Percentiles rank a stretch among this genome's conserved stretches.
phyloP scores from a whole-genome alignment of 2,888 invertebrate genomes.

The Hirudinaria manillensis region DNA sequence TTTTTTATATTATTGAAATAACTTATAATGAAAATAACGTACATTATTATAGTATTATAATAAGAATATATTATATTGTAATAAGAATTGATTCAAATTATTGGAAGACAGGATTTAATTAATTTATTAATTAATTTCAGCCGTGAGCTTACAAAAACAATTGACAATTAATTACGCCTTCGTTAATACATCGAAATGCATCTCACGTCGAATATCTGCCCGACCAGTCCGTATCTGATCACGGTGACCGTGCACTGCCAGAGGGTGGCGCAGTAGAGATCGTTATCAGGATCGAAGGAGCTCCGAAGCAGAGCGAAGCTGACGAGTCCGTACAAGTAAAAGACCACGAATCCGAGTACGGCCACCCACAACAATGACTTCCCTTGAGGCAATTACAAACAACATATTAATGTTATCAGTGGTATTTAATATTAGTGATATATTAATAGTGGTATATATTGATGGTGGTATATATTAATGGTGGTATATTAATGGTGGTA shows the following conservation, averaged over 20 bases:
- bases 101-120: no score
- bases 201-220: conserved; percentile 42
- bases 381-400: conserved; percentile 42
- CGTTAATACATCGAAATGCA: no score
- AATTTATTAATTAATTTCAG: no score
- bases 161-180: no score
- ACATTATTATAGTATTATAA: no score
- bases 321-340: conserved; percentile 54
- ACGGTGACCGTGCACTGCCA: conserved; percentile 54
- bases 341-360: conserved; percentile 52
- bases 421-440: not conserved
- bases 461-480: no score
- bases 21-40: no score
- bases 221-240: conserved; percentile 53
- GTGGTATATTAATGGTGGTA: not conserved
- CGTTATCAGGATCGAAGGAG: conserved; percentile 49
- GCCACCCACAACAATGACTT: conserved; percentile 54
- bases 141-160: no score
- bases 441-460: no score
- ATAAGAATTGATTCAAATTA: no score
- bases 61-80: no score
- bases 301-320: conserved; percentile 52
- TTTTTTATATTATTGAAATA: no score
- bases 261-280: conserved; percentile 51
- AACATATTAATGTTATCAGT: not conserved